Base-by-base conservation (phyloP, 1,140 invertebrate species). In the Venturia canescens region DNA sequence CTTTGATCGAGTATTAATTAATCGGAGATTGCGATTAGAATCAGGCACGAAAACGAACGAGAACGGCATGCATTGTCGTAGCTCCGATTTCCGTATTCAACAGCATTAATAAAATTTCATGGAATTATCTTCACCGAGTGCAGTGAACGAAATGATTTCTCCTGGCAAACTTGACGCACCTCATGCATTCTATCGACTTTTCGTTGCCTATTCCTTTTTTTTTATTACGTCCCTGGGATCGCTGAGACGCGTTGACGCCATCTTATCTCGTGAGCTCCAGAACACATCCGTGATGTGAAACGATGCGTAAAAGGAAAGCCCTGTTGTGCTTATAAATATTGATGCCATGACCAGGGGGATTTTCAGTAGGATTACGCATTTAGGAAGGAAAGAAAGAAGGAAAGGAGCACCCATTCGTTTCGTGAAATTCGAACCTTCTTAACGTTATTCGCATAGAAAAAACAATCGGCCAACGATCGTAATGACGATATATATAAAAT, bases 241-340 rank as follows among this genome's bases (percentile, higher is more conserved):
- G 69, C 44, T 26, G 23, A 26, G 60, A 26, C 60, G 13, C 60
- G 3, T 21, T 23, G 60, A 26, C 60, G 60, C 60, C 23, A 38
- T 38, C 21, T 15, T 71, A 21, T 34, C 67, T 34, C 67, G 67
- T 34, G 34, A 69, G 1, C 1, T 0, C 67, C 21, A 31, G 1
- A 29, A 27, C 67, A 18, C 29, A 53, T 34, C 60, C 50, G n/a
- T 26, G 31, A 9, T 7, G n/a, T 26, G 67, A 74, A 80, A 80
- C 78, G 78, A 50, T 27, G 69, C 70, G 38, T 82, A 60, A 84
- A 84, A 84, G 78, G 71, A 78, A 82, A 80, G 63, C 82, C 77
- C 76, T 81, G 83, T 78, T 80, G 69, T 48, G 78, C 60, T 66
- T 78, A 84, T 84, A 74, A 84, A 83, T 83, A 84, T 84, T 80